Evolutionary conservation across 1,140 invertebrate genomes (phyloP).

Genomic region (Aphaenogaster ashmeadi): DNA sequence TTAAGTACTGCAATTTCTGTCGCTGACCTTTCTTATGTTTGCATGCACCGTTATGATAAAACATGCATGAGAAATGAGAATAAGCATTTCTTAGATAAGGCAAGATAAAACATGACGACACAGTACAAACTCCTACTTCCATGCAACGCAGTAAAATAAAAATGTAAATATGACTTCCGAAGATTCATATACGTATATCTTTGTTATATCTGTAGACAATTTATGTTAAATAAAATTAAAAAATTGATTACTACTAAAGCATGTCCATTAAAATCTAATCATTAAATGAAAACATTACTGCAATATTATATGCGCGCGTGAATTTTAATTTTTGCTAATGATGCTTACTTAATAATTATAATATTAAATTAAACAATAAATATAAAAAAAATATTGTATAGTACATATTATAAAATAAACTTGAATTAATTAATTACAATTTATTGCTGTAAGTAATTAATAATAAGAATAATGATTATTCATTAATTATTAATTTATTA

Average conservation of each 20-base stretch:
- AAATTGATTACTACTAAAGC: neutral
- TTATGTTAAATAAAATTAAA: neutral
- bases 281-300: neutral
- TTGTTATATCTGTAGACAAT: neutral
- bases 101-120: neutral
- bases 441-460: no score
- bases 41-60: neutral
- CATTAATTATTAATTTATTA: no score
- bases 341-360: no score
- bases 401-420: no score
- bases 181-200: neutral
- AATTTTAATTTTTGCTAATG: no score
- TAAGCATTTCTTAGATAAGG: neutral
- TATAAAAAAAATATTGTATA: no score
- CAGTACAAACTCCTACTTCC: neutral
- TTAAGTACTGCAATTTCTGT: neutral
- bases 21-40: neutral
- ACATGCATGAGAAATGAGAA: neutral
- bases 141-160: neutral
- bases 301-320: neutral
- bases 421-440: no score
- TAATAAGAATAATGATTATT: no score
- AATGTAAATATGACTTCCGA: neutral
- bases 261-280: neutral
- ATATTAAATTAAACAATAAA: no score